A percentile compares a stretch with the other conserved stretches of the same genome.
These are phyloP conservation scores for Sebastes steindachneri DNA, from an alignment of 2,797 vertebrate genomes.

Conservation along the genomic window DNA sequence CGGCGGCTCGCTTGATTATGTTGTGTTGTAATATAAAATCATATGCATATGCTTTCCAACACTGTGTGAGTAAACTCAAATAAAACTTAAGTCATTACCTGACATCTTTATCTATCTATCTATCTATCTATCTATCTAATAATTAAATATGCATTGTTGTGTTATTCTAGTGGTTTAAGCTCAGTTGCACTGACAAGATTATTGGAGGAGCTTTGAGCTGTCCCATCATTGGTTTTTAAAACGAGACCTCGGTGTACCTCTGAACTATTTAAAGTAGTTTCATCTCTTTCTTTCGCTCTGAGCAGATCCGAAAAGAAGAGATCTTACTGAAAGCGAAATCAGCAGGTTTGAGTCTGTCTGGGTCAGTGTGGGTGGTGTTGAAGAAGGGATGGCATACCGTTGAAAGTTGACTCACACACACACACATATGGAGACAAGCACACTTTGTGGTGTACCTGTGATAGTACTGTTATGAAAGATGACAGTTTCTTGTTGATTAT, in stretches of 20 bases:
- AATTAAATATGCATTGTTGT: not conserved
- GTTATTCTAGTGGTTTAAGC: no score
- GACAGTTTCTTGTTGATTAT: conserved; percentile 71
- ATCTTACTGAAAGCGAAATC: conserved; percentile 50
- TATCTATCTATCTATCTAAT: not conserved
- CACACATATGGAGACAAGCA: conserved; percentile 29
- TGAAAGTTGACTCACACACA: conserved; percentile 28
- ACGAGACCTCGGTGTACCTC: no score
- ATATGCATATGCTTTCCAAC: conserved; percentile 5
- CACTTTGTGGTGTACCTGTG: conserved; percentile 66
- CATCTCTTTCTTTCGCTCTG: conserved; percentile 8
- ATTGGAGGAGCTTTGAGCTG: no score
- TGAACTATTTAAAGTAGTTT: not conserved
- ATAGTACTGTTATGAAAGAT: conserved; percentile 65
- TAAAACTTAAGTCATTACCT: conserved; percentile 17
- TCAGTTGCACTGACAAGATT: no score
- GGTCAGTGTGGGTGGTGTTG: conserved; percentile 71
- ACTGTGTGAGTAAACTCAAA: conserved; percentile 11
- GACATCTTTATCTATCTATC: conserved; percentile 3
- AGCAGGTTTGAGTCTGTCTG: conserved; percentile 54
- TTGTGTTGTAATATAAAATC: conserved; percentile 40
- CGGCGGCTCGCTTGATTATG: conserved; percentile 57
- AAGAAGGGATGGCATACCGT: conserved; percentile 38
- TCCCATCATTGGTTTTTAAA: no score
- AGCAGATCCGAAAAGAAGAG: conserved; percentile 29